Evolutionary conservation across 1,140 invertebrate species (phyloP).

Genomic region (Caligus rogercresseyi): DNA sequence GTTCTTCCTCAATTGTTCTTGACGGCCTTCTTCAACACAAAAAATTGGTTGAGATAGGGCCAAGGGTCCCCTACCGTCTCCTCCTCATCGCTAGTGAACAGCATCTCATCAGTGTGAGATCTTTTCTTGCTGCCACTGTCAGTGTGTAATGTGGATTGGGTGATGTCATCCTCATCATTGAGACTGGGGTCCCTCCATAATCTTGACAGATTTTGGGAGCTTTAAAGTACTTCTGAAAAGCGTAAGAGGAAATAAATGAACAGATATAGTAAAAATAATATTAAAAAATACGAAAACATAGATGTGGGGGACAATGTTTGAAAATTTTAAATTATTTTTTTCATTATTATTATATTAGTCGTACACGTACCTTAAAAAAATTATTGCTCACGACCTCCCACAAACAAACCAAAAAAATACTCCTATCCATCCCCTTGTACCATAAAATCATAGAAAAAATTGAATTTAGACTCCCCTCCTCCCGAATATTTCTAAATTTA

Average conservation of each 20-base stretch:
- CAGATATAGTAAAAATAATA: neutral
- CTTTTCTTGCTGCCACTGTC: neutral
- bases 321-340: neutral
- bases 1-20: neutral
- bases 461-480: neutral
- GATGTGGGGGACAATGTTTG: neutral
- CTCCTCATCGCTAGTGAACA: too few species aligned
- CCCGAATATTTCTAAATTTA: neutral
- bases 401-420: neutral
- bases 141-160: too few species aligned
- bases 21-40: neutral
- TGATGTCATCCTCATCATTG: too few species aligned
- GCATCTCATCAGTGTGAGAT: neutral
- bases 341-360: neutral
- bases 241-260: too few species aligned
- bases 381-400: neutral
- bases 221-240: too few species aligned
- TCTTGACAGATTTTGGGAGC: too few species aligned
- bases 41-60: neutral
- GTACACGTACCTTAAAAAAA: neutral
- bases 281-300: neutral
- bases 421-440: neutral
- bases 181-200: too few species aligned
- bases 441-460: neutral
- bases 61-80: too few species aligned